Percentiles rank a stretch among this genome's conserved stretches.
Conservation (phyloP, 2,113 vertebrate genomes). For the Tupaia tana region DNA sequence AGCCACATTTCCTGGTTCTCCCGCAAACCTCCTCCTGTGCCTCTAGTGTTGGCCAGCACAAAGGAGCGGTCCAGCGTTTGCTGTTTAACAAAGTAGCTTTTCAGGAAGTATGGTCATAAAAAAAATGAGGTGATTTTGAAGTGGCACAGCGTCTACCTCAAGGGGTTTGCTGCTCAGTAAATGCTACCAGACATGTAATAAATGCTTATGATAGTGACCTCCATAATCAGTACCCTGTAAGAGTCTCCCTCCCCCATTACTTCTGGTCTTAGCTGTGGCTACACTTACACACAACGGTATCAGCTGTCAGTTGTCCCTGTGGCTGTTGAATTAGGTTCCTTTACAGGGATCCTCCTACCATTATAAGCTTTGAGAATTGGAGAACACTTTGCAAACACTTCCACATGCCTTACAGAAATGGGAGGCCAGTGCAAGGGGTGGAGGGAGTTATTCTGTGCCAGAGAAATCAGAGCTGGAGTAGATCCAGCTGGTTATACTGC, state of each 20-base stretch:
- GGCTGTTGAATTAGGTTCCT: constrained; percentile 38
- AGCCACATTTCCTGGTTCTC: neutral
- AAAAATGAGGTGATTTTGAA: constrained; percentile 40
- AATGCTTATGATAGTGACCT: constrained; percentile 11
- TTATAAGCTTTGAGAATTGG: neutral
- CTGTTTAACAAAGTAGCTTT: neutral
- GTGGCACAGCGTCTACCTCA: neutral
- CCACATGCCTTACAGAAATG: constrained; percentile 3
- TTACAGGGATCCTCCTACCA: neutral
- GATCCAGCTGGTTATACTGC: constrained; percentile 38
- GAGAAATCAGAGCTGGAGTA: constrained; percentile 40
- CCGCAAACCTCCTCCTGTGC: neutral
- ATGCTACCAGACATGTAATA: constrained; percentile 36
- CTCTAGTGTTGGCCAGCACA: neutral
- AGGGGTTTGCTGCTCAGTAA: constrained; percentile 35
- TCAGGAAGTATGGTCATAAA: constrained; percentile 58
- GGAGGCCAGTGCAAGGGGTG: constrained; percentile 11
- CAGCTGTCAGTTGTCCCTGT: constrained; percentile 41
- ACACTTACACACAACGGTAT: neutral
- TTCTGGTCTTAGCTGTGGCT: constrained; percentile 10
- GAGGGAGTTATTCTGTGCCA: neutral
- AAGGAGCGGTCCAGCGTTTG: neutral
- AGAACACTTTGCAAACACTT: constrained; percentile 30
- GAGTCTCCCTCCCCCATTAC: neutral
- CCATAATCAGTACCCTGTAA: constrained; percentile 8